These are phyloP conservation scores for Telmatochromis bifrenatus DNA, from an alignment of 2,113 vertebrate genomes.

Conservation along the genomic window DNA sequence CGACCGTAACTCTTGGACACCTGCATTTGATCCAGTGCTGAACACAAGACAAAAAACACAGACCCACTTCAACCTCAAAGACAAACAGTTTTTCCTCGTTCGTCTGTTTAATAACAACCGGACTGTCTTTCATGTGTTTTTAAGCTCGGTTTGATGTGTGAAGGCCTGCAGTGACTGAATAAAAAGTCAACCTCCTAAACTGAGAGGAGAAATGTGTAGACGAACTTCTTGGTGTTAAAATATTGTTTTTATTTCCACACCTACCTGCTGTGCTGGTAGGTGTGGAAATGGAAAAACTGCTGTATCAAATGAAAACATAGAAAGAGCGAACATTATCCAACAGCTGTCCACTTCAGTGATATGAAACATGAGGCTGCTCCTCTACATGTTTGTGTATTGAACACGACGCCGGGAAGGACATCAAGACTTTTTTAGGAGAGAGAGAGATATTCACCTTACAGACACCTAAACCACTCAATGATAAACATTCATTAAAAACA, in stretches of 20 bases:
- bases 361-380: background rate
- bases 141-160: background rate
- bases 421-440: background rate
- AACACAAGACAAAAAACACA: background rate
- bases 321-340: background rate
- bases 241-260: background rate
- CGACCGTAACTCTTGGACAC: accelerated
- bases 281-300: background rate
- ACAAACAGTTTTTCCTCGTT: background rate
- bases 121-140: background rate
- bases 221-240: accelerated
- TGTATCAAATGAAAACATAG: background rate
- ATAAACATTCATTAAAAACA: background rate
- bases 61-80: background rate
- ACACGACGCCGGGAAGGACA: background rate
- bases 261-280: background rate
- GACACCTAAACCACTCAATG: accelerated
- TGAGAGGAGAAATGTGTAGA: background rate
- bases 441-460: background rate
- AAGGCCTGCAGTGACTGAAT: background rate
- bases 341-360: background rate
- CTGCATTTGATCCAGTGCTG: background rate
- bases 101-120: background rate
- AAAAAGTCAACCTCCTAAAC: background rate
- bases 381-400: background rate